These are phyloP conservation scores for Myiotriccus ornatus DNA, from an alignment of 2,797 vertebrate genomes.

Conservation along the genomic window DNA sequence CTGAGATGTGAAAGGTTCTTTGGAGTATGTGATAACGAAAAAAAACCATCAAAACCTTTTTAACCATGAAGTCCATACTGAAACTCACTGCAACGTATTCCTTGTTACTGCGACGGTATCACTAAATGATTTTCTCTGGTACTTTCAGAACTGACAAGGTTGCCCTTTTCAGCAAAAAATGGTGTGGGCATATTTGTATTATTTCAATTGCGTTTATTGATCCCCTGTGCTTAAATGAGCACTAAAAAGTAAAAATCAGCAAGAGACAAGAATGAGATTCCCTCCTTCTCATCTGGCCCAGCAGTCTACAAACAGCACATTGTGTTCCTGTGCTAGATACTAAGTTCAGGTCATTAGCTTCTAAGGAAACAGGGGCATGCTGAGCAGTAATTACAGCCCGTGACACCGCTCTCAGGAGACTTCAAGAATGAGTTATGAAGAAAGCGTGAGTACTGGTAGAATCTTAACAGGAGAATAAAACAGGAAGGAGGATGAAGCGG, in stretches of 20 bases:
- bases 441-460: not conserved
- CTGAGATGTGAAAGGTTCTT: not conserved
- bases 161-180: not conserved
- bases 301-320: not conserved
- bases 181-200: not conserved
- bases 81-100: not conserved
- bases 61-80: not conserved
- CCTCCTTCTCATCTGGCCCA: not conserved
- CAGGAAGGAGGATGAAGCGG: not conserved
- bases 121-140: not conserved
- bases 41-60: not conserved
- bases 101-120: not conserved
- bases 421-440: not conserved
- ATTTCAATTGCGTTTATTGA: not conserved
- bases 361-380: not conserved
- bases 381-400: slow-evolving; percentile 21
- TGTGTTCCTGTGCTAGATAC: not conserved
- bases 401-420: slow-evolving; percentile 17
- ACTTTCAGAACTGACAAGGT: not conserved
- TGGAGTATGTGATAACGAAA: not conserved
- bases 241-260: not conserved
- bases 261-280: not conserved
- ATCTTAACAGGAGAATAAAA: not conserved
- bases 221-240: not conserved
- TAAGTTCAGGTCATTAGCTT: not conserved